Evolutionary conservation across 1,140 invertebrate genomes (phyloP), one percentile per base, ranked within the genome.

Genomic region (Calosoma granatense): DNA sequence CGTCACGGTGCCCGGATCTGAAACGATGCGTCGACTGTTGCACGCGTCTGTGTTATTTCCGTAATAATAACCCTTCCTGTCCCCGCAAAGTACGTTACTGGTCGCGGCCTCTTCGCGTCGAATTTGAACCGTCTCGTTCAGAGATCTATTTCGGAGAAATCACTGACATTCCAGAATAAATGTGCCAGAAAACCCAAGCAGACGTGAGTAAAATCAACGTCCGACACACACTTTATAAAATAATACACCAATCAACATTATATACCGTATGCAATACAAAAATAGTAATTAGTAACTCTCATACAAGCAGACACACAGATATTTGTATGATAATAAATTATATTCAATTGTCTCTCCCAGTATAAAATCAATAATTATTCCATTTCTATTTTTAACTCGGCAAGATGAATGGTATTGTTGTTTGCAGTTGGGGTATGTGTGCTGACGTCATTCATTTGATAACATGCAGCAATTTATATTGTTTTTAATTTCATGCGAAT

Each of bases 151-250:
- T 47, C 41, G 15, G 41, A 47, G 17, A 47, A 47, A 47, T 47
- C 41, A 47, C 41, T 47, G 41, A 17, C 41, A 47, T 47, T 47
- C 41, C 41, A 47, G 41, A 47, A 47, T 47, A 47, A 47, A 47
- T 47, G 41, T 47, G 41, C 41, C 41, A 47, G 41, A 47, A 47
- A 47, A 47, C 9, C 41, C 41, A 47, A 47, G 41, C 17, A 47
- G 41, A 47, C 41, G 41, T 47, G 41, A 47, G 41, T 47, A 9
- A 47, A 47, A 47, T 47, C 17, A 17, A 17, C 4, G 9, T 9
- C 9, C 15, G 17, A 47, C 41, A 47, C 26, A 9, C 6, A 36
- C 26, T 36, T 36, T n/a, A n/a, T n/a, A n/a, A n/a, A n/a, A n/a
- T n/a, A n/a, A n/a, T n/a, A n/a, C n/a, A n/a, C n/a, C n/a, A n/a